These are phyloP conservation scores for Amphiprion clarkii DNA, from an alignment of 2,797 vertebrate genomes.

Conservation along the genomic window DNA sequence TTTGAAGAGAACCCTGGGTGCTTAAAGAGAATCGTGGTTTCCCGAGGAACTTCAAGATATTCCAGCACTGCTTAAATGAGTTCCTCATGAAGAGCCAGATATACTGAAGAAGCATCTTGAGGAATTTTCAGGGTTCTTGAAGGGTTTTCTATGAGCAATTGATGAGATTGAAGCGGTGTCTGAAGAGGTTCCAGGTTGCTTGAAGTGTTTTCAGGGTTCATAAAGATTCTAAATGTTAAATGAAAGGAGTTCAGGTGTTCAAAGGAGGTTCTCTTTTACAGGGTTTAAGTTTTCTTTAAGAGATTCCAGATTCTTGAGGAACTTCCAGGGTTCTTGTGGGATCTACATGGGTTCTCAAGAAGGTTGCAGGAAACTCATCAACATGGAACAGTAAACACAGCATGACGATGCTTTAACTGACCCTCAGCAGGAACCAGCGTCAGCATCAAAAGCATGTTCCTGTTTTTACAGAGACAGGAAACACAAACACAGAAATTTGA, in stretches of 20 bases:
- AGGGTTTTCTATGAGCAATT: no score
- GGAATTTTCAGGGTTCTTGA: no score
- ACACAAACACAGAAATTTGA: not conserved
- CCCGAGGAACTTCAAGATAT: not conserved
- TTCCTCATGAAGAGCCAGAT: no score
- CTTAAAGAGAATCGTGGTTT: no score
- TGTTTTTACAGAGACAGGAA: slow-evolving; percentile 46
- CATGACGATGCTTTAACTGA: slow-evolving; percentile 25
- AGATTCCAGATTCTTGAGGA: no score
- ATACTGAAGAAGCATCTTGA: no score
- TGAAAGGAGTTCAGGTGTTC: not conserved
- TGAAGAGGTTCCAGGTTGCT: not conserved
- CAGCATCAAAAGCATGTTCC: slow-evolving; percentile 37
- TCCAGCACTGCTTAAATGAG: not conserved
- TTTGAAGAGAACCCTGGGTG: no score
- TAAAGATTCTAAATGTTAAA: no score
- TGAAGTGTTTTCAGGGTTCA: no score
- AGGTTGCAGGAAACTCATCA: no score
- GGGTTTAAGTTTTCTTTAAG: not conserved
- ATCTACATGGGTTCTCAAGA: not conserved
- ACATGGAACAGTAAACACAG: not conserved
- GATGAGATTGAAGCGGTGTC: no score
- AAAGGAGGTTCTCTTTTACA: not conserved
- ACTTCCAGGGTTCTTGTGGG: not conserved
- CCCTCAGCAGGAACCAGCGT: not conserved